Conservation (phyloP, 1,140 invertebrate genomes). For the Panagrolaimus sp. region DNA sequence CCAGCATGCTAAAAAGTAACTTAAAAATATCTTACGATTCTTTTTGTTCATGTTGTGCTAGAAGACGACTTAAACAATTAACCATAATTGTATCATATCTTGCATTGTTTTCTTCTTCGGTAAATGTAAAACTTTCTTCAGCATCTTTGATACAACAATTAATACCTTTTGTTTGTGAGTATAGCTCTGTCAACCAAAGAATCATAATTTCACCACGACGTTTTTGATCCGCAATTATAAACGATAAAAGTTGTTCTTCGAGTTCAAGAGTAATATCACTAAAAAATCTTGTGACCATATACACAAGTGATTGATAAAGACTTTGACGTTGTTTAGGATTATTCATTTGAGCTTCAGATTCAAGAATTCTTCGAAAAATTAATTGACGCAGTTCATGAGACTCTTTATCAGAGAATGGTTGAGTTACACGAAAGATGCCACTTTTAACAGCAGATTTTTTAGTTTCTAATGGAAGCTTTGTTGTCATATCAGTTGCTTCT, state of each 20-base stretch:
- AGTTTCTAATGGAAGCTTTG: constrained; percentile 40
- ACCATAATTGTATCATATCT: constrained; percentile 78
- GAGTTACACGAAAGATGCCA: neutral
- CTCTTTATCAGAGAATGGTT: neutral
- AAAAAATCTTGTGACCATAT: constrained; percentile 46
- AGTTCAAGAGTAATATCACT: constrained; percentile 29
- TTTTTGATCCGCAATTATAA: constrained; percentile 55
- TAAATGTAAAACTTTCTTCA: constrained; percentile 57
- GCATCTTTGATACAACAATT: constrained; percentile 21
- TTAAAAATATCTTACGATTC: constrained; percentile 64
- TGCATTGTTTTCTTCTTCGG: constrained; percentile 68
- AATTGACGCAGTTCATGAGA: neutral
- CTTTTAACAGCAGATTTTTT: constrained; percentile 1
- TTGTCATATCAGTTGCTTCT: constrained; percentile 66
- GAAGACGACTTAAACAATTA: constrained; percentile 70
- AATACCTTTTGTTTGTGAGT: constrained; percentile 46
- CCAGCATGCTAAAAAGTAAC: constrained; percentile 14
- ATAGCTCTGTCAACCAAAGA: constrained; percentile 54
- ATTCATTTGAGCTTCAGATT: neutral
- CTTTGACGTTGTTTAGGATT: neutral
- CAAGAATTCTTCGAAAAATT: neutral
- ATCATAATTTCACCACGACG: constrained; percentile 49
- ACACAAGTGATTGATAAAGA: constrained; percentile 52
- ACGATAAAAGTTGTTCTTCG: constrained; percentile 45
- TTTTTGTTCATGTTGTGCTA: constrained; percentile 68